Conservation (phyloP, 2,113 vertebrate genomes). For the Mormoops blainvillei region DNA sequence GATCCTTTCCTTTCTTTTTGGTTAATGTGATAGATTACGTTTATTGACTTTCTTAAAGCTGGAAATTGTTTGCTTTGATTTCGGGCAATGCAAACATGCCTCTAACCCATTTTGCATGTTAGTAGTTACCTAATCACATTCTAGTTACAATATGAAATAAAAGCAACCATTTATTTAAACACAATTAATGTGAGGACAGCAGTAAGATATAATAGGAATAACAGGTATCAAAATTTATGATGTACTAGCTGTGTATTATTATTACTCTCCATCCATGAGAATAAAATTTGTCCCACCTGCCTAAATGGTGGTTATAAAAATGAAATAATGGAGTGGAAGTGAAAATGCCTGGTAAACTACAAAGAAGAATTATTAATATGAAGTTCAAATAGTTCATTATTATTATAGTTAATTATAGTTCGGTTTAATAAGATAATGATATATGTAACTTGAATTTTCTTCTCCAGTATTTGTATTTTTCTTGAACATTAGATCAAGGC, state of each 20-base stretch:
- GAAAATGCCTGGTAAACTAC: not conserved
- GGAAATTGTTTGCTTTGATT: conserved; percentile 17
- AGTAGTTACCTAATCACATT: not conserved
- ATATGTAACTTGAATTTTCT: not conserved
- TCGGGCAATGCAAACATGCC: not conserved
- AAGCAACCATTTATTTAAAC: not conserved
- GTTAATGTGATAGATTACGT: not conserved
- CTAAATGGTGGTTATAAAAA: not conserved
- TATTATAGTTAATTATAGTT: not conserved
- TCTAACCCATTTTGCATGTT: not conserved
- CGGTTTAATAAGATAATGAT: not conserved
- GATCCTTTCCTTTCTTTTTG: not conserved
- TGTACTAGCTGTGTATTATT: not conserved
- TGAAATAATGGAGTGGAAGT: not conserved
- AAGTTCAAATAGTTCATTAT: not conserved
- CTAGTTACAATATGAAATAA: not conserved
- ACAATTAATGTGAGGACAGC: not conserved
- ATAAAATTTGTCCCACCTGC: not conserved
- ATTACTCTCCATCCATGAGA: not conserved
- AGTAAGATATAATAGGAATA: not conserved
- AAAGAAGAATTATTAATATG: not conserved
- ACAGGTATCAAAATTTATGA: not conserved
- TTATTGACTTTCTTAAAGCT: not conserved
- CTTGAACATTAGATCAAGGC: not conserved
- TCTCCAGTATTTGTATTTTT: conserved; percentile 3